Evolutionary conservation across 2,113 vertebrate genomes (phyloP).

Genomic region (Nymphicus hollandicus): DNA sequence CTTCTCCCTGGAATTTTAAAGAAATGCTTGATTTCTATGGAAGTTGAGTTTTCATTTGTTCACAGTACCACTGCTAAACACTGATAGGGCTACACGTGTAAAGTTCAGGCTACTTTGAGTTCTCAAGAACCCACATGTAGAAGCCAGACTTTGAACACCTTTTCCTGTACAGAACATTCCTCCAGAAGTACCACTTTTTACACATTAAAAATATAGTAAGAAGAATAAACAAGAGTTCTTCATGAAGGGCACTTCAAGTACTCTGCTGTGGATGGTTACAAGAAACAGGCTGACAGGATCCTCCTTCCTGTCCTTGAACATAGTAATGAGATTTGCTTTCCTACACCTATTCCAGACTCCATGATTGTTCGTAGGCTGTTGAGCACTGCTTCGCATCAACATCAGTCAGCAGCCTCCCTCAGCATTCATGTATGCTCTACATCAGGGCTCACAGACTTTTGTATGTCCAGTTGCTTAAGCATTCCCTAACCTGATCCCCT

Average conservation of each 20-base stretch:
- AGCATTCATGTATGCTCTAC: not conserved
- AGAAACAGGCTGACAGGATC: not conserved
- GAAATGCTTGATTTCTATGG: not conserved
- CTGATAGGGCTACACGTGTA: not conserved
- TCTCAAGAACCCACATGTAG: not conserved
- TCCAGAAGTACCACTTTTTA: not conserved
- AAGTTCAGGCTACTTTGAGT: not conserved
- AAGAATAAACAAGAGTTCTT: not conserved
- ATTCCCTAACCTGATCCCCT: rapidly evolving
- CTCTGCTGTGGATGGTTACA: no score
- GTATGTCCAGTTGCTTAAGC: not conserved
- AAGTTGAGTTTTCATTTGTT: not conserved
- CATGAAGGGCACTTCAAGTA: rapidly evolving
- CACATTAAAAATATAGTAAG: not conserved
- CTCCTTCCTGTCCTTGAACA: not conserved
- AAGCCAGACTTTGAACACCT: not conserved
- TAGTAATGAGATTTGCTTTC: not conserved
- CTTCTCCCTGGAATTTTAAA: not conserved
- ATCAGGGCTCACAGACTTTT: not conserved
- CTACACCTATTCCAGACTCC: not conserved
- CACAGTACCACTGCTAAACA: not conserved
- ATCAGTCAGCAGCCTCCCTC: not conserved
- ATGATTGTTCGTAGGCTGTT: not conserved
- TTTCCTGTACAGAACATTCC: not conserved
- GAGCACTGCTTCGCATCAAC: not conserved